Base-by-base conservation (phyloP, 1,140 invertebrate genomes). In the Drosophila repletoides region DNA sequence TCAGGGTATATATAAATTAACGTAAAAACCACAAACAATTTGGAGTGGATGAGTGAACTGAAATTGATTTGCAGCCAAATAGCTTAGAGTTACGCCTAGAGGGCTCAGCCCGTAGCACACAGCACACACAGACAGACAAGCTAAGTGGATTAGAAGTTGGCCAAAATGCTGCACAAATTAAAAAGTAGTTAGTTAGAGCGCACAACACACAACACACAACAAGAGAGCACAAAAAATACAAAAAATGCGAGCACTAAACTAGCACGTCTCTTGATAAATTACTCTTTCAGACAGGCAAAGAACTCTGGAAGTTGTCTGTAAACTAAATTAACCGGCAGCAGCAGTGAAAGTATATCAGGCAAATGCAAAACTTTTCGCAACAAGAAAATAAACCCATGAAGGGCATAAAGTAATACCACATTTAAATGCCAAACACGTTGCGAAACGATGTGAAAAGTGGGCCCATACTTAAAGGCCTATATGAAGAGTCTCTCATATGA, bases 351-450 rank as follows among this genome's bases (percentile, higher is more conserved):
- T 43, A 48, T 12, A 26, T n/a, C n/a, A n/a, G n/a, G 24, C 21
- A 48, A 48, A 68, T 53, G 59, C 59, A 68, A 49, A 55, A 55
- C 49, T 61, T 63, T 48, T 46, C n/a, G 29, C n/a, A n/a, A 53
- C 51, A 53, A 24, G 22, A 31, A 26, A 45, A 34, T 9, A 29
- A 55, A 43, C 6, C 15, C 51, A 34, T 40, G 34, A 21, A 24
- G 19, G 33, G 24, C 24, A 41, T 53, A 36, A 66, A 49, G 33
- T 58, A 64, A 64, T 46, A 29, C 48, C 33, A 36, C 51, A 83
- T 81, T 83, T 56, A 56, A 81, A 81, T 81, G 72, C 72, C 33
- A 59, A 55, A 58, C 77, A 81, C 77, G 77, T 81, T 55, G 53
- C 29, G 55, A 72, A n/a, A 81, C 45, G 68, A 76, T 72, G 76